Base-by-base conservation (phyloP, 2,113 vertebrate genomes). In the Pomatostomus ruficeps region DNA sequence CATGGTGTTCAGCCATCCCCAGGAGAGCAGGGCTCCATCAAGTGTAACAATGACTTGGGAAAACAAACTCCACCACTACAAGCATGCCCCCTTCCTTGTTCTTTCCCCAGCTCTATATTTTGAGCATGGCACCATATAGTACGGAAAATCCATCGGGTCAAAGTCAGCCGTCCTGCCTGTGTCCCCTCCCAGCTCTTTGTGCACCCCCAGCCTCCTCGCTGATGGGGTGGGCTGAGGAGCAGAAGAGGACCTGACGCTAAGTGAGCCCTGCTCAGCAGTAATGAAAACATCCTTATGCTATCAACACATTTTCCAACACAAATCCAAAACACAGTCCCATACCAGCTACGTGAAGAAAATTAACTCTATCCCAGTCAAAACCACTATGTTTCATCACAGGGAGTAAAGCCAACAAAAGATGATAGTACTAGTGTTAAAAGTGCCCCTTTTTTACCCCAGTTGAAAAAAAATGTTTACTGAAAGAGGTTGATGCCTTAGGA, bases 171-270 rank as follows among this genome's bases (percentile, higher is more conserved):
- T n/a, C 52, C 61, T 38, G 16, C 17, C 13, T 51, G 6, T 40
- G 29, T 14, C 9, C 33, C 49, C 19, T 74, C 24, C 19, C 38
- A 66, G 52, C 15, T 16, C 33, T 23, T 65, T 33, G 33, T 16
- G 45, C 7, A 58, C 1, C 23, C 10, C 7, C 52, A 81, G 20
- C 33, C 20, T 52, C 17, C 40, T 14, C 1, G 0, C 2, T 40
- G 52, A 20, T 31, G 20, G 28, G 5, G 4, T 59, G 28, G 13
- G 7, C 28, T 9, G 24, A 74, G 38, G 36, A 59, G 16, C 23
- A 59, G 38, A 46, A 29, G 17, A 52, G 9, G 12, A 33, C 29
- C 52, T 29, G 29, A 19, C 46, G 52, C 28, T 67, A 38, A 29
- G 23, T 14, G 40, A 45, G 45, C 7, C 7, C 35, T 28, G 49